Base-by-base conservation (phyloP, 2,797 vertebrate species). In the Rhyacichthys aspro region DNA sequence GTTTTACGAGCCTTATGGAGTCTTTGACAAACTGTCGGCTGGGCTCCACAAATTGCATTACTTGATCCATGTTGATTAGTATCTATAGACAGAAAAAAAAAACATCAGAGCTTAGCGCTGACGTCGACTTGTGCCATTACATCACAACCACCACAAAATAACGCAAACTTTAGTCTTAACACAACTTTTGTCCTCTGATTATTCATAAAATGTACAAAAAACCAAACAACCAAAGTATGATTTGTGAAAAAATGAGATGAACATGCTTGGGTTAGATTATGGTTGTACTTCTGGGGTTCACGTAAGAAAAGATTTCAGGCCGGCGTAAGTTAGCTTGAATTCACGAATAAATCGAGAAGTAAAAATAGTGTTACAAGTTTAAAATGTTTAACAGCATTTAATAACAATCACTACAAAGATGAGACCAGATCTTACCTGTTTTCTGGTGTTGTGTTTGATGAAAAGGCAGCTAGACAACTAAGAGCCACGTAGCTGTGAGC, bases 1-100 rank as follows among this genome's bases (percentile, higher is more conserved):
- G 94, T 73, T 99, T 99, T 2, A 99, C 97, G 3, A 99, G 96
- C 14, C 98, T 92, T 73, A 98, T 97, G 0, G 98, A 99, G 73
- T 99, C 97, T 77, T 99, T 99, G 47, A 98, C 96, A 66, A 99
- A 99, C 75, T 99, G 97, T 57, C 96, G 93, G 48, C 96, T 98
- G 50, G 96, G 98, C 82, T 99, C 97, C 23, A 99, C 96, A 18
- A 99, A 99, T 32, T 98, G 97, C 96, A 98, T 98, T 1, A 98
- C 94, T 85, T 99, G 97, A 79, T 98, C 98, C 98, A 99, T 99
- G 87, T 9, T 78, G 74, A n/a, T 62, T 2, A n/a, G 1, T 39
- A 83, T 89, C 66, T 55, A 18, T 1, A 19, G 14, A 42, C 3
- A 43, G 2, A 46, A 39, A 33, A 5, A 52, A 16, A 9, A 39